phyloP scores from a whole-genome alignment of 1,140 invertebrate species.

The Kradibia gibbosae region DNA sequence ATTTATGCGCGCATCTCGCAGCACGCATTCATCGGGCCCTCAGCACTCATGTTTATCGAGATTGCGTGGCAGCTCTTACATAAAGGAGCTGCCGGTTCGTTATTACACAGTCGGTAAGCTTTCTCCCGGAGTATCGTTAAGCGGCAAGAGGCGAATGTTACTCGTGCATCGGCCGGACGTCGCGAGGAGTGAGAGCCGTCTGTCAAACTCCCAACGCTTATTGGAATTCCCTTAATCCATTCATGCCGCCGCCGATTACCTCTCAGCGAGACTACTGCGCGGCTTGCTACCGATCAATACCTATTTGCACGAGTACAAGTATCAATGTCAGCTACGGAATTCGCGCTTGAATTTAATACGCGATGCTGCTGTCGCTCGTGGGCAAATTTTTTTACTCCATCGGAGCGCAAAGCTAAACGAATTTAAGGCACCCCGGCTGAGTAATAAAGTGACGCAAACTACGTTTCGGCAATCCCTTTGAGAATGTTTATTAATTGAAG shows the following conservation, averaged over 20 bases:
- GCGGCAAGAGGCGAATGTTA: not conserved
- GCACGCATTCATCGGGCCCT: constrained; percentile 44
- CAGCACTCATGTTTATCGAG: constrained; percentile 49
- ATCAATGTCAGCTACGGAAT: not conserved
- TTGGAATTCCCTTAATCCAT: not conserved
- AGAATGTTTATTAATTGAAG: not conserved
- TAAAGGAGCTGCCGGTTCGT: constrained; percentile 31
- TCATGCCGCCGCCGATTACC: not conserved
- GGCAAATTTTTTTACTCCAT: not conserved
- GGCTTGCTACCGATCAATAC: not conserved
- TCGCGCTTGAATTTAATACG: not conserved
- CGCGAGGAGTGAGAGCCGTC: not conserved
- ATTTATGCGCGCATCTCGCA: constrained; percentile 28
- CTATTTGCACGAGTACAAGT: not conserved
- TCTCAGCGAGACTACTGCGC: not conserved
- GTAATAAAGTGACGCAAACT: not conserved
- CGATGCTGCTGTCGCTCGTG: not conserved
- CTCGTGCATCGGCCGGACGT: not conserved
- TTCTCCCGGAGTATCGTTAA: constrained; percentile 34
- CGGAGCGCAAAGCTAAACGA: not conserved
- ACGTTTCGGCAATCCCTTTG: not conserved
- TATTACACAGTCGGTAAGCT: constrained; percentile 24
- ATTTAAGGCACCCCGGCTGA: too few species aligned
- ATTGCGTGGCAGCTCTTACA: constrained; percentile 26
- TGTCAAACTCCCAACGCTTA: not conserved